These are phyloP conservation scores for Eupithecia pulchellata DNA, from an alignment of 2,888 invertebrate genomes.

Conservation along the genomic window DNA sequence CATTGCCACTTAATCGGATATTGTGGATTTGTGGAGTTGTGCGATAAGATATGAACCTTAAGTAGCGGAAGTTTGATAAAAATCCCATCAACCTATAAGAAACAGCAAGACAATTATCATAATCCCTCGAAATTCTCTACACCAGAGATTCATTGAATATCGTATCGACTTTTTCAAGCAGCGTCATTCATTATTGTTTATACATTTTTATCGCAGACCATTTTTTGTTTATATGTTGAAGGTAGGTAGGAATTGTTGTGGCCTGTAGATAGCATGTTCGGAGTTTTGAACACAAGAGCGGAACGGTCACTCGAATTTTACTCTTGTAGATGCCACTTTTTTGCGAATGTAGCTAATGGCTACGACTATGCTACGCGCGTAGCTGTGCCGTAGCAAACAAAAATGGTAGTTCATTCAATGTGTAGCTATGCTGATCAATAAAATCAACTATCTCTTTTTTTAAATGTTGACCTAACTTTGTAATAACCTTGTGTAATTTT, in stretches of 20 bases:
- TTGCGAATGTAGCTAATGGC: background rate
- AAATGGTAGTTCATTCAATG: background rate
- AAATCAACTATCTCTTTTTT: background rate
- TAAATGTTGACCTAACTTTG: background rate
- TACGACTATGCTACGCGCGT: background rate
- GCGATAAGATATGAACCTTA: background rate
- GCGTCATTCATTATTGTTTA: background rate
- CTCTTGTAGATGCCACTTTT: background rate
- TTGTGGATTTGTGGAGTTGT: background rate
- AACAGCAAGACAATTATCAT: too few species aligned
- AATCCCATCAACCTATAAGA: background rate
- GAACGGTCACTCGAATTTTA: constrained; percentile 34
- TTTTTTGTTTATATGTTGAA: constrained; percentile 39
- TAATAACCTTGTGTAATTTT: background rate
- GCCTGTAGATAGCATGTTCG: background rate
- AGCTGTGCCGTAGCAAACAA: background rate
- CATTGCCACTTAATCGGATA: background rate
- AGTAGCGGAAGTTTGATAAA: background rate
- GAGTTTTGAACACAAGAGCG: constrained; percentile 30
- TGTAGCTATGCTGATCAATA: background rate
- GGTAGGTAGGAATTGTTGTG: background rate
- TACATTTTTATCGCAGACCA: constrained; percentile 36
- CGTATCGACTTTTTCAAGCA: background rate
- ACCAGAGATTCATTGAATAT: background rate
- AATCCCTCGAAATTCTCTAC: background rate